A percentile compares a stretch with the other conserved stretches of the same genome.
These are phyloP conservation scores for Sinella curviseta DNA, from an alignment of 1,140 invertebrate species.

Conservation along the genomic window DNA sequence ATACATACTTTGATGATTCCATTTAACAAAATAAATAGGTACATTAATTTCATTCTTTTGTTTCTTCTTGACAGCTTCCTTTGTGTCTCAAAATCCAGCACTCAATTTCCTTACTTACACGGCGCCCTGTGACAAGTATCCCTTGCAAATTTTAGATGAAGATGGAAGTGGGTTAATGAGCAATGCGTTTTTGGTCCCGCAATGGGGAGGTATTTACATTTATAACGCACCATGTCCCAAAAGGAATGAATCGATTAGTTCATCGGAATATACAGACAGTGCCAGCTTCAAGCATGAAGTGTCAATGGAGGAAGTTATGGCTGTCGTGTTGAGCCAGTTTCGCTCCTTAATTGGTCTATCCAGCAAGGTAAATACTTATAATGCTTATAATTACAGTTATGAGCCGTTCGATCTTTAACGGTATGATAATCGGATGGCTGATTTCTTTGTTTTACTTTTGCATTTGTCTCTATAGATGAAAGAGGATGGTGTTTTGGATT, in stretches of 20 bases:
- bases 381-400: neutral
- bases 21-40: slow-evolving; percentile 10
- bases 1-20: no score
- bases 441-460: neutral
- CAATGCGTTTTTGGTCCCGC: slow-evolving; percentile 80
- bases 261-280: slow-evolving; percentile 33
- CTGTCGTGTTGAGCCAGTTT: slow-evolving; percentile 76
- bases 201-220: slow-evolving; percentile 83
- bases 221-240: slow-evolving; percentile 63
- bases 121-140: slow-evolving; percentile 70
- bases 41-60: slow-evolving; percentile 20
- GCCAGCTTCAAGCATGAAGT: slow-evolving; percentile 52
- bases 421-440: neutral
- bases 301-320: slow-evolving; percentile 66
- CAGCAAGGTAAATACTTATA: slow-evolving; percentile 59
- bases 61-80: slow-evolving; percentile 60
- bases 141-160: slow-evolving; percentile 65
- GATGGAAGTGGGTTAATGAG: slow-evolving; percentile 50
- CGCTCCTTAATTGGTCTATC: slow-evolving; percentile 75
- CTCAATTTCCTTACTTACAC: slow-evolving; percentile 84
- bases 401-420: neutral
- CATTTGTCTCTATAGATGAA: neutral
- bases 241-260: slow-evolving; percentile 14
- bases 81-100: slow-evolving; percentile 75
- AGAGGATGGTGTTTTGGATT: slow-evolving; percentile 31